Base-by-base conservation (phyloP, 2,888 invertebrate species). In the Erebia palarica region DNA sequence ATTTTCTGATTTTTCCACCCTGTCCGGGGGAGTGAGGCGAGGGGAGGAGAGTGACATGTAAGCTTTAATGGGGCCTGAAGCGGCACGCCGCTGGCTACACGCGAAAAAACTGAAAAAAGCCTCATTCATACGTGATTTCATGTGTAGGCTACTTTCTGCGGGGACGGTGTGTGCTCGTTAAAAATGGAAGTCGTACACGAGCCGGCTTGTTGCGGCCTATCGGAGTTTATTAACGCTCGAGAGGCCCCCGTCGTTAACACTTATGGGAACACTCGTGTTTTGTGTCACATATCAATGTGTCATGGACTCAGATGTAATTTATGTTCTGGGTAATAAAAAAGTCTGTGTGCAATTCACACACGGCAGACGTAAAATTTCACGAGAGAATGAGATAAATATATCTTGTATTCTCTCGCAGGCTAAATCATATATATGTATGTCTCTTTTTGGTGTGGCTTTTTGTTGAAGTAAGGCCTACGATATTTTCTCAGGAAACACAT, bases 91-190 rank as follows among this genome's bases (percentile, higher is more conserved):
- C 85, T 80, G 85, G 89, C 82, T 88, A 89, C 90, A 91, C 87
- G 88, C 86, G 90, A 89, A 92, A 91, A 91, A 91, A 91, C 88
- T 87, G 87, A 88, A 89, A 90, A 91, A 91, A 92, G 86, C 85
- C 89, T 91, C 91, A 91, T 92, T 91, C 91, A 91, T 91, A 92
- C 90, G 93, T 92, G 92, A 93, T 93, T 93, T 90, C 89, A 89
- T 90, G 92, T 91, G 90, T 91, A 91, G 90, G 92, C 89, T 92
- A 91, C 91, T 92, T 92, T 90, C 89, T 88, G 91, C 84, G 91
- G 92, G 90, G 86, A 83, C 82, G 84, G 89, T 83, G 92, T 84
- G 88, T 81, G 83, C 88, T 92, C 90, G 92, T 93, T 92, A 92
- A 92, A 92, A 92, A 93, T 93, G 91, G 89, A 92, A 84, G 86